These are phyloP conservation scores for Amblyraja radiata DNA, from an alignment of 2,797 vertebrate genomes.

Conservation along the genomic window DNA sequence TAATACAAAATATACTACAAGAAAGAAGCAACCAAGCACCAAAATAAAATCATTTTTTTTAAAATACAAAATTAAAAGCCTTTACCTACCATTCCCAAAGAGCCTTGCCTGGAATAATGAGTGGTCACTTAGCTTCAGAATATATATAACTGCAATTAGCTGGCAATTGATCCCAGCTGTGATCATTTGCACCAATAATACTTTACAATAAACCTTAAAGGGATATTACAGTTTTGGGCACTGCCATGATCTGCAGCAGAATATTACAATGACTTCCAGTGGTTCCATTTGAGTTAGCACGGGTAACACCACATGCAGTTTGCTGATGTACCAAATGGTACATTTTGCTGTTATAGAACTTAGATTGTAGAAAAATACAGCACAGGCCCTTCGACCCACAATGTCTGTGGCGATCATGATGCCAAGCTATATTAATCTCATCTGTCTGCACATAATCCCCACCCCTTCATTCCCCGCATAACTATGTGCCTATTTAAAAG, in stretches of 20 bases:
- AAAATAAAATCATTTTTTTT: not conserved
- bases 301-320: not conserved
- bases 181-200: not conserved
- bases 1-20: not conserved
- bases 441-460: too few species aligned
- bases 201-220: not conserved
- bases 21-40: not conserved
- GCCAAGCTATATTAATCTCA: too few species aligned
- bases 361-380: too few species aligned
- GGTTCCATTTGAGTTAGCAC: not conserved
- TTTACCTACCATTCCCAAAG: not conserved
- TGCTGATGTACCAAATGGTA: not conserved
- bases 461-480: too few species aligned
- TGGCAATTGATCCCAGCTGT: not conserved
- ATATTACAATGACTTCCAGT: not conserved
- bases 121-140: not conserved
- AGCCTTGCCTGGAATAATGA: not conserved
- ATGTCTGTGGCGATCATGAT: too few species aligned
- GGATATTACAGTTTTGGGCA: not conserved
- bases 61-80: not conserved
- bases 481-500: too few species aligned
- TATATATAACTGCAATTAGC: slow-evolving; percentile 12
- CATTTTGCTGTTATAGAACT: not conserved
- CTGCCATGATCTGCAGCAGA: not conserved
- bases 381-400: too few species aligned